These are phyloP conservation scores for Marcusenius ussheri DNA, from an alignment of 2,113 vertebrate genomes.

Conservation along the genomic window DNA sequence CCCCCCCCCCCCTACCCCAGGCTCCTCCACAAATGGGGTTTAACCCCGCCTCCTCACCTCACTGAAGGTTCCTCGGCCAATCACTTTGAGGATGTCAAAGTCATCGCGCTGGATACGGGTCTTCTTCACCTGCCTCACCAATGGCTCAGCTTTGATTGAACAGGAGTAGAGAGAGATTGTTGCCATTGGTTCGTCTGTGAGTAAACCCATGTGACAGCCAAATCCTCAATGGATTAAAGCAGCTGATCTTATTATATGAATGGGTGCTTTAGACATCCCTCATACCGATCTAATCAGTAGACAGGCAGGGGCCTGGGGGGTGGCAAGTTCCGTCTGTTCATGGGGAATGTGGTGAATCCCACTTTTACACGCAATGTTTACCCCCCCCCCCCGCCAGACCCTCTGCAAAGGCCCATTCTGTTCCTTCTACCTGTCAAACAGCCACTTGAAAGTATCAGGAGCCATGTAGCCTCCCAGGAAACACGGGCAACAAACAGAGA, in stretches of 20 bases:
- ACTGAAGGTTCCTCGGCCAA: slow-evolving; percentile 77
- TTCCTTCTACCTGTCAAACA: slow-evolving; percentile 18
- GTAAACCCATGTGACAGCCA: not conserved
- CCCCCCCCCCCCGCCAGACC: not conserved
- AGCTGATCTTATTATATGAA: not conserved
- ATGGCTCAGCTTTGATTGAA: slow-evolving; percentile 53
- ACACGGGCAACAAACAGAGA: slow-evolving; percentile 12
- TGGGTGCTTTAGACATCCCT: not conserved
- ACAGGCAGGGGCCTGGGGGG: not conserved
- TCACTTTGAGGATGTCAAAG: slow-evolving; percentile 79
- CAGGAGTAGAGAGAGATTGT: not conserved
- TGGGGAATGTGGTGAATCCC: not conserved
- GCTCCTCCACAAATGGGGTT: not conserved
- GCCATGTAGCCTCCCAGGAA: not conserved
- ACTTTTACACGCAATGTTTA: slow-evolving; percentile 6
- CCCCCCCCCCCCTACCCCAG: not conserved
- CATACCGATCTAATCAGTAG: not conserved
- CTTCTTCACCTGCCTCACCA: slow-evolving; percentile 63
- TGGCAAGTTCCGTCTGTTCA: not conserved
- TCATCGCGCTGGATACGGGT: slow-evolving; percentile 68
- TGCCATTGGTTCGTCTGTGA: not conserved
- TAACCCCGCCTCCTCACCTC: slow-evolving; percentile 60
- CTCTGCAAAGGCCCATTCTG: not conserved
- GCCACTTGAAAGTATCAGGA: not conserved
- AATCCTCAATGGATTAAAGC: not conserved